Evolutionary conservation across 2,797 vertebrate genomes (phyloP).

Genomic region (Trematomus bernacchii): DNA sequence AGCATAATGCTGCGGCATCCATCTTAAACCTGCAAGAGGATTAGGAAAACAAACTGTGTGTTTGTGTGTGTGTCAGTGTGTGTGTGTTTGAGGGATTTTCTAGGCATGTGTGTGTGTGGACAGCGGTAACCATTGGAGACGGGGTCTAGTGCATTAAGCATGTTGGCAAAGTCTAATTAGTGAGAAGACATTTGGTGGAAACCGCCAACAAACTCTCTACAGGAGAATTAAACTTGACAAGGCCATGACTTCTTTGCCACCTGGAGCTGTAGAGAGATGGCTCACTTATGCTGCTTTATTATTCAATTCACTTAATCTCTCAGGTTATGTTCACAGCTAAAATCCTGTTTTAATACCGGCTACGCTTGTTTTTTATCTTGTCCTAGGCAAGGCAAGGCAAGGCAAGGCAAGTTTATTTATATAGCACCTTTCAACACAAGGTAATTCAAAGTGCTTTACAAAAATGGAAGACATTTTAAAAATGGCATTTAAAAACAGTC

Average conservation of each 20-base stretch:
- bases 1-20: constrained; percentile 66
- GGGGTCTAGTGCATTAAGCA: constrained; percentile 38
- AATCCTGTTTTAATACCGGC: neutral
- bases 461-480: too few relatives aligned
- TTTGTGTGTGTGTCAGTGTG: constrained; percentile 13
- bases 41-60: constrained; percentile 44
- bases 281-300: constrained; percentile 35
- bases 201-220: constrained; percentile 31
- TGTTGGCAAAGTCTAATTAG: constrained; percentile 61
- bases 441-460: too few relatives aligned
- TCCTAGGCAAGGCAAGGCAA: too few relatives aligned
- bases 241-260: constrained; percentile 16
- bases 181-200: constrained; percentile 37
- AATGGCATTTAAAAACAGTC: too few relatives aligned
- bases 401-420: too few relatives aligned
- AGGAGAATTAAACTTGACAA: constrained; percentile 45
- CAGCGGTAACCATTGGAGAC: constrained; percentile 32
- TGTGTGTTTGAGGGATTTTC: constrained; percentile 14
- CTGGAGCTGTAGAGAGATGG: constrained; percentile 6
- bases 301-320: constrained; percentile 19
- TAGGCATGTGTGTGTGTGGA: constrained; percentile 18
- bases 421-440: too few relatives aligned
- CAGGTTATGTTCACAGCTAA: constrained; percentile 23
- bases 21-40: constrained; percentile 57
- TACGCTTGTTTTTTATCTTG: constrained; percentile 28